Evolutionary conservation across 2,113 vertebrate genomes (phyloP), one percentile per base, ranked within the genome.

Genomic region (Theropithecus gelada): DNA sequence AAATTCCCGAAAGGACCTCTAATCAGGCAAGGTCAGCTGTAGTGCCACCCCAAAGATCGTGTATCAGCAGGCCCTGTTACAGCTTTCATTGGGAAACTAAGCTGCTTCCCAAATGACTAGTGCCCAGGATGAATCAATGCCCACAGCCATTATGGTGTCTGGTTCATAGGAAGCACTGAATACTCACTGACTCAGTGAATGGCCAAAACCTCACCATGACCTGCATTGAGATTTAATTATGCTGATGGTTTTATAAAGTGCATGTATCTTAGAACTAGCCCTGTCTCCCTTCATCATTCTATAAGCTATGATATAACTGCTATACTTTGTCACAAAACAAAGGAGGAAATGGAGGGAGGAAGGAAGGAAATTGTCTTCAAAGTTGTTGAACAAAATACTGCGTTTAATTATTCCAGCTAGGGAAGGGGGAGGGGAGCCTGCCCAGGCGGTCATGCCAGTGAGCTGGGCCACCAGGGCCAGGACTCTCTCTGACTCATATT

Each of bases 1-100:
- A 70, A 94, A 85, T 95, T 94, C 88, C 84, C 45, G 22, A 79
- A 84, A 79, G 48, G 66, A 76, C 66, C 84, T 84, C 73, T 61
- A 66, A 61, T n/a, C 52, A 18, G 68, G 40, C 6, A 17, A 83
- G 91, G 48, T 88, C 64, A 50, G 55, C n/a, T 0, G 0, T 5
- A 40, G 48, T n/a, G 43, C 0, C 5, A 73, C 75, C 55, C 68
- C 18, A 64, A 40, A 35, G 50, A 59, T 93, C 40, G 25, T 23
- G 13, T 82, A 16, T 70, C 68, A 68, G 52, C 8, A 80, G 73
- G 22, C 72, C 79, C 30, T 43, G 9, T n/a, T 25, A 61, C 61
- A 52, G 82, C n/a, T 52, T 73, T 70, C 7, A 2, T 55, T 66
- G 50, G 48, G 50, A 82, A 88, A 38, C 50, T 78, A 68, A 79